These are phyloP conservation scores for Sericinus montela DNA, from an alignment of 2,888 invertebrate species.

Conservation along the genomic window DNA sequence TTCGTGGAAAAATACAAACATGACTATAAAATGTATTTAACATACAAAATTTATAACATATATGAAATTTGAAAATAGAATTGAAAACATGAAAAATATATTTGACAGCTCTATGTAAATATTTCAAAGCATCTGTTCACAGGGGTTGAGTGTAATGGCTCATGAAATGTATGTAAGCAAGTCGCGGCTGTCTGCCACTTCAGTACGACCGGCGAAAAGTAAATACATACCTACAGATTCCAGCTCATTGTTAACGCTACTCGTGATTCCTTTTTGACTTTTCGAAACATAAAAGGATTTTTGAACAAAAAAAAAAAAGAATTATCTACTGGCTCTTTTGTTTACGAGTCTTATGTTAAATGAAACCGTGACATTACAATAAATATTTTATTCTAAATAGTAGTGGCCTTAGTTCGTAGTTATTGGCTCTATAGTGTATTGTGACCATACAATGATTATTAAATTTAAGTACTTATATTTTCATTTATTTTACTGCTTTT, in stretches of 20 bases:
- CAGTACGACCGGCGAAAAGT: conserved; percentile 45
- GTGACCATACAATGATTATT: too few relatives aligned
- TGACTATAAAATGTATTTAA: too few relatives aligned
- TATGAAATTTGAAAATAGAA: too few relatives aligned
- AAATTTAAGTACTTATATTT: too few relatives aligned
- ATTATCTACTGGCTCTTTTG: conserved; percentile 19
- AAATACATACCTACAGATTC: conserved; percentile 49
- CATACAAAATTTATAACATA: too few relatives aligned
- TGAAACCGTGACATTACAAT: too few relatives aligned
- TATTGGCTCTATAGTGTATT: too few relatives aligned
- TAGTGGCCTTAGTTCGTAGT: too few relatives aligned
- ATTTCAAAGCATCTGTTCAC: conserved; percentile 30
- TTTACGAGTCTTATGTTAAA: conserved; percentile 2
- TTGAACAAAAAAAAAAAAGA: conserved; percentile 37
- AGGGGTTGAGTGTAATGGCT: conserved; percentile 73
- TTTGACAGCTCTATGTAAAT: conserved; percentile 38
- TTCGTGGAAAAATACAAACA: too few relatives aligned
- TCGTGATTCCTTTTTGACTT: conserved; percentile 60
- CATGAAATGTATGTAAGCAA: conserved; percentile 78
- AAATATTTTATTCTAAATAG: too few relatives aligned
- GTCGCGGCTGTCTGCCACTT: conserved; percentile 57
- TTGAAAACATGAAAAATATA: too few relatives aligned
- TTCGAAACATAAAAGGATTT: conserved; percentile 46
- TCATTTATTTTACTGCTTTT: too few relatives aligned
- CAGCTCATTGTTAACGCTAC: conserved; percentile 55